Percentiles rank a stretch among this genome's conserved stretches.
These are phyloP conservation scores for Mastigias papua DNA, from an alignment of 30 jellyfish, hydroid and myxozoan species.

Conservation along the genomic window DNA sequence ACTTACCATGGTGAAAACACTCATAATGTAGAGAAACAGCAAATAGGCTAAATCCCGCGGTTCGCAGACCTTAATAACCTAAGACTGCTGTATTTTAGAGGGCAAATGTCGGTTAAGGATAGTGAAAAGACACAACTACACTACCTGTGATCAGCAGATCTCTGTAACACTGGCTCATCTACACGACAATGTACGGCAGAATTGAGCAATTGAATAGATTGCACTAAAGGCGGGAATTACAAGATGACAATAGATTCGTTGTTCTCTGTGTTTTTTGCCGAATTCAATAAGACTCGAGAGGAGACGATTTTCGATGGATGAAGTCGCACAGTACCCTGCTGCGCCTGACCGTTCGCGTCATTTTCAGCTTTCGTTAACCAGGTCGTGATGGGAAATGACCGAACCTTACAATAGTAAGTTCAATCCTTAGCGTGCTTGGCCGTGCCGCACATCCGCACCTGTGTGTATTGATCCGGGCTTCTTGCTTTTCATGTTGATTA, in stretches of 20 bases:
- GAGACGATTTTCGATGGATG: slow-evolving; percentile 55
- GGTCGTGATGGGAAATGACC: slow-evolving; percentile 66
- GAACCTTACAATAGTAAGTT: slow-evolving; percentile 27
- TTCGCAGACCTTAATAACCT: not conserved
- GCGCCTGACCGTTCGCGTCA: slow-evolving; percentile 72
- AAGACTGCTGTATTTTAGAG: not conserved
- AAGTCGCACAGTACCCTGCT: slow-evolving; percentile 62
- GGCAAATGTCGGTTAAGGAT: not conserved
- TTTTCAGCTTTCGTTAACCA: slow-evolving; percentile 55
- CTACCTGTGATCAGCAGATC: slow-evolving; percentile 32
- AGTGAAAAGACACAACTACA: slow-evolving; percentile 4
- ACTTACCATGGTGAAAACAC: slow-evolving; percentile 47
- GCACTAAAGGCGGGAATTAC: slow-evolving; percentile 66
- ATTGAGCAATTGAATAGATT: slow-evolving; percentile 52
- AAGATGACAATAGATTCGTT: slow-evolving; percentile 41
- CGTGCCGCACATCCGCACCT: slow-evolving; percentile 55
- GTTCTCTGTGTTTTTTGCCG: slow-evolving; percentile 65
- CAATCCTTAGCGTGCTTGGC: slow-evolving; percentile 17
- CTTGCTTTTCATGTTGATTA: slow-evolving; percentile 1
- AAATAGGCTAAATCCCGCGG: not conserved
- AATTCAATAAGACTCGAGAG: slow-evolving; percentile 60
- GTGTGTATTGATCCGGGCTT: slow-evolving; percentile 12
- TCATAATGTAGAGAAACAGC: slow-evolving; percentile 17
- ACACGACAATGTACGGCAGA: slow-evolving; percentile 38
- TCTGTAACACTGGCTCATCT: slow-evolving; percentile 48